A percentile compares a stretch with the other conserved stretches of the same genome.
Conservation (phyloP, 1,140 invertebrate genomes). For the Sycophila sp. region DNA sequence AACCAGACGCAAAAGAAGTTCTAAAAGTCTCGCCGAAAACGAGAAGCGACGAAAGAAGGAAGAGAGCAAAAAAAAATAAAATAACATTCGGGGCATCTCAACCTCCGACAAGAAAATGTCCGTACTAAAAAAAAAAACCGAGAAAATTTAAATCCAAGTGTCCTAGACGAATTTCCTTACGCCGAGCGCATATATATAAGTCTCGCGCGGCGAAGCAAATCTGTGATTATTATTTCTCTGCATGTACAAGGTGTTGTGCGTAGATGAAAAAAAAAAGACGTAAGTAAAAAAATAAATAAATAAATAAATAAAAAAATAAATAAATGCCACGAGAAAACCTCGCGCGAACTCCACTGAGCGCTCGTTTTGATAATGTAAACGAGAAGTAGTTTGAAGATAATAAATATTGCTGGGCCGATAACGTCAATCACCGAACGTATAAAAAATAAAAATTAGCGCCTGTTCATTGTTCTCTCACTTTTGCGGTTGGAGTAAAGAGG, state of each 20-base stretch:
- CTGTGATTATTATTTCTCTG: constrained; percentile 54
- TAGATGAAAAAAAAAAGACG: constrained; percentile 14
- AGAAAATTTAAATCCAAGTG: constrained; percentile 28
- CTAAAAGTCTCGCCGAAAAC: background rate
- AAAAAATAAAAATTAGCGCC: background rate
- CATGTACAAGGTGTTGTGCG: constrained; percentile 37
- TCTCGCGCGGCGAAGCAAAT: constrained; percentile 42
- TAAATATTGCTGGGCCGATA: constrained; percentile 43
- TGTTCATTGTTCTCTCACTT: background rate
- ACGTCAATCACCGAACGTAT: constrained; percentile 3
- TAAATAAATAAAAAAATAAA: constrained; percentile 12
- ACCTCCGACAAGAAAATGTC: constrained; percentile 9
- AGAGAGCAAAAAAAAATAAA: background rate
- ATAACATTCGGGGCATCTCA: background rate
- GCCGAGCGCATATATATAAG: constrained; percentile 13
- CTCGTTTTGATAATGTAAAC: constrained; percentile 42
- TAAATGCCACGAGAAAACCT: constrained; percentile 46
- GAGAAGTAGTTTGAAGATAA: background rate
- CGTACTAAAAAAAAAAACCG: background rate
- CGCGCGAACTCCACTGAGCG: constrained; percentile 46
- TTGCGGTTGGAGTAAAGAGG: no score
- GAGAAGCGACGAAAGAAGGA: background rate
- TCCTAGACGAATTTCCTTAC: constrained; percentile 24
- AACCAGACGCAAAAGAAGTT: no score
- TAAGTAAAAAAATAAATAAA: background rate